Base-by-base conservation (phyloP, 2,888 invertebrate genomes). In the Drosophila tanythrix region DNA sequence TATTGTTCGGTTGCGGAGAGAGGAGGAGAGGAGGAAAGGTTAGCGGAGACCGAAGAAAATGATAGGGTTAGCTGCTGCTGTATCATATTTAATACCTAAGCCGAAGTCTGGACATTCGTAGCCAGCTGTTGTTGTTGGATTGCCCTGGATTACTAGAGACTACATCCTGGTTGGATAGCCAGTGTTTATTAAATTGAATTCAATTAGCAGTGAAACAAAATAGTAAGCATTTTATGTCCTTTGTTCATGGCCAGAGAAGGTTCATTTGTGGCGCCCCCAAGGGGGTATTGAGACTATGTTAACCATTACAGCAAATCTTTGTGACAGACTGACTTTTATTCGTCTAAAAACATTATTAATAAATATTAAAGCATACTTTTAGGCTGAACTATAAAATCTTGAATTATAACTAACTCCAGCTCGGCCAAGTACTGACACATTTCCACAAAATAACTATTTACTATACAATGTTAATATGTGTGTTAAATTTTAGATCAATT, bases 51-150 rank as follows among this genome's bases (percentile, higher is more conserved):
- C 33, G 48, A 33, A 40, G 21, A 43, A 52, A 58, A 29, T 55
- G 63, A 79, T 57, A 57, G 74, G 65, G 68, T 79, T 77, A 63
- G 50, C 38, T 53, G 25, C 56, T 55, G 56, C 50, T 57, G 59
- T 55, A 57, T 66, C 70, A 81, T 81, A 81, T 71, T 70, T 69
- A 81, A 83, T 76, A 56, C 46, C 61, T 60, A 29, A 66, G 59
- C 58, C 59, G 36, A 46, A 11, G 35, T 21, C 25, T 48, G 38
- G 35, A n/a, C 62, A 46, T 55, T 21, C 48, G 33, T 36, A 18
- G 33, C 43, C 58, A 40, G 31, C 57, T 57, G 51, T 56, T 65
- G 56, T 38, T 56, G 7, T 8, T 15, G 15, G 25, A 46, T 46
- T 46, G 15, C 4, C 21, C 46, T 46, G 46, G 50, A 60, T 25